These are phyloP conservation scores for Pangasius sanitwongsei DNA, from an alignment of 2,797 vertebrate genomes.

Conservation along the genomic window DNA sequence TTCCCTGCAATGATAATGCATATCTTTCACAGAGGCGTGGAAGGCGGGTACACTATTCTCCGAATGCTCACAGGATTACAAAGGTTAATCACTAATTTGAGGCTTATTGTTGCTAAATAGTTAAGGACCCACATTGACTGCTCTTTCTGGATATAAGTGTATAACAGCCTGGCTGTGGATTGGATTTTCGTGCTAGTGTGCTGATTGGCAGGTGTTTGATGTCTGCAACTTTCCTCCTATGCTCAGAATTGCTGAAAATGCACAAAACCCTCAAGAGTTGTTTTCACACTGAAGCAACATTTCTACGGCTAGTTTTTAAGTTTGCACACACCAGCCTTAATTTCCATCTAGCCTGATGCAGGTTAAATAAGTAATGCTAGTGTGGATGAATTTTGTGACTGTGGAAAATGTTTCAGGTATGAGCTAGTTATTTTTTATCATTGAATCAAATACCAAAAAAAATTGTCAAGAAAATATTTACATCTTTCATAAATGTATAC, in stretches of 20 bases:
- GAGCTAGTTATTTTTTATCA: background rate
- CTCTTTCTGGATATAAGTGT: slow-evolving; percentile 55
- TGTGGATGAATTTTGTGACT: background rate
- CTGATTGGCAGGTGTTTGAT: slow-evolving; percentile 42
- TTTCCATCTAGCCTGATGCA: background rate
- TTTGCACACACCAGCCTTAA: background rate
- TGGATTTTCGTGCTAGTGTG: slow-evolving; percentile 14
- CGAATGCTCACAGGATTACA: slow-evolving; percentile 70
- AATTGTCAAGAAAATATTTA: background rate
- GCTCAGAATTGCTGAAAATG: slow-evolving; percentile 32
- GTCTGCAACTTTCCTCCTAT: slow-evolving; percentile 13
- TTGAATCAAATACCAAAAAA: background rate
- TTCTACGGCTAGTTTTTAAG: background rate
- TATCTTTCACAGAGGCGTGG: slow-evolving; percentile 62
- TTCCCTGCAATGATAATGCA: slow-evolving; percentile 69
- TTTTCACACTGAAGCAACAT: slow-evolving; percentile 4
- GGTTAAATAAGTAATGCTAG: background rate
- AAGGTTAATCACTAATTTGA: slow-evolving; percentile 82
- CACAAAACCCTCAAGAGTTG: slow-evolving; percentile 34
- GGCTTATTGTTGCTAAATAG: slow-evolving; percentile 78
- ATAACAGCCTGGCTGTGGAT: slow-evolving; percentile 58
- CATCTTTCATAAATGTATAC: background rate
- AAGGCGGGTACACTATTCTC: slow-evolving; percentile 70
- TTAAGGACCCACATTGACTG: slow-evolving; percentile 64
- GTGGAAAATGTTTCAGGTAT: background rate